phyloP scores from a whole-genome alignment of 2,888 invertebrate species.

The Brachypalpus laphriformis region DNA sequence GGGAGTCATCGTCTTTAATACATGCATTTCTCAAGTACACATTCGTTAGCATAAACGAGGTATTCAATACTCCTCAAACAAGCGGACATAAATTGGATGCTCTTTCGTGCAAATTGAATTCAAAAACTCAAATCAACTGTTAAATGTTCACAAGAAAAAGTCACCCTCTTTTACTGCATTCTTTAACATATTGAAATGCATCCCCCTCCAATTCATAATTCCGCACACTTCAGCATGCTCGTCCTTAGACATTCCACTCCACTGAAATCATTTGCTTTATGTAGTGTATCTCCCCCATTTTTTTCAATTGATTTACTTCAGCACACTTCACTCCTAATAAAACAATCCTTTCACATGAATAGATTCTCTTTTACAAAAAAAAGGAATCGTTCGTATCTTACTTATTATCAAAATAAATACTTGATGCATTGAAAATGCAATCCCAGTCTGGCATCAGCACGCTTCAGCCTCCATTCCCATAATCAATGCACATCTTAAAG shows the following conservation, averaged over 20 bases:
- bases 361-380: not conserved
- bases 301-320: constrained; percentile 17
- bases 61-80: not conserved
- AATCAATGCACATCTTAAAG: constrained; percentile 31
- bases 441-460: not conserved
- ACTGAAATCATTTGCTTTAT: constrained; percentile 17
- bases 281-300: not conserved
- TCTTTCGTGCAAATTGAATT: constrained; percentile 3
- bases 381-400: not conserved
- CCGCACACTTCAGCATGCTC: constrained; percentile 3
- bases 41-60: not conserved
- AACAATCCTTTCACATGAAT: constrained; percentile 23
- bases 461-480: not conserved
- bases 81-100: not conserved
- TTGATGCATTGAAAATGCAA: constrained; percentile 21
- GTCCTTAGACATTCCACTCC: not conserved
- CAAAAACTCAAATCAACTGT: constrained; percentile 13
- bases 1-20: not conserved
- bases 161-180: not conserved
- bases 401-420: constrained; percentile 26
- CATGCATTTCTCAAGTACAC: not conserved
- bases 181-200: not conserved
- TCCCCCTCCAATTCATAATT: constrained; percentile 12
- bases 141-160: constrained; percentile 3
- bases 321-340: constrained; percentile 26